These are phyloP conservation scores for Keiferia lycopersicella DNA, from an alignment of 2,888 invertebrate species.

Conservation along the genomic window DNA sequence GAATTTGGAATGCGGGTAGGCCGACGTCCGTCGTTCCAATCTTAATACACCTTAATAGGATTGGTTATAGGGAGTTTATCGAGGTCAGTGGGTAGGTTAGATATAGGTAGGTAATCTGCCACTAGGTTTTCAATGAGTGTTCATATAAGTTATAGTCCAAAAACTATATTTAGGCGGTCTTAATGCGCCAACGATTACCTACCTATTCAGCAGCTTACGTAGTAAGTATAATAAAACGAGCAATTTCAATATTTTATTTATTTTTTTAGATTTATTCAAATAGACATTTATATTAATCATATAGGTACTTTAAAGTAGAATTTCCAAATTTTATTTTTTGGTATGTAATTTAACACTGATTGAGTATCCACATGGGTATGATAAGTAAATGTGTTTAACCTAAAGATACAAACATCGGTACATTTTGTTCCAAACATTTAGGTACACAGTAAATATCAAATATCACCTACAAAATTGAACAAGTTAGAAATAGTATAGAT, in stretches of 20 bases:
- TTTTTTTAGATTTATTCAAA: slow-evolving; percentile 78
- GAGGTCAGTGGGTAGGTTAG: too few relatives aligned
- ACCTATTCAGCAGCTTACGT: too few relatives aligned
- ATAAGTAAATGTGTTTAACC: slow-evolving; percentile 62
- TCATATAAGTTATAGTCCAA: too few relatives aligned
- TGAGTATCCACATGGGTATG: slow-evolving; percentile 67
- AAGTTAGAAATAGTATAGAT: slow-evolving; percentile 79
- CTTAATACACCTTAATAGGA: too few relatives aligned
- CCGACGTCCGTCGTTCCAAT: too few relatives aligned
- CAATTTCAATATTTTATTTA: slow-evolving; percentile 59
- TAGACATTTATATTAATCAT: slow-evolving; percentile 78
- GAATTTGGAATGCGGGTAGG: too few relatives aligned
- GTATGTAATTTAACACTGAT: slow-evolving; percentile 77
- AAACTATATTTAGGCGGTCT: too few relatives aligned
- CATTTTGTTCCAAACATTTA: slow-evolving; percentile 74
- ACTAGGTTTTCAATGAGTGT: too few relatives aligned
- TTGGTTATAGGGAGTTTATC: too few relatives aligned
- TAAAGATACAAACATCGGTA: slow-evolving; percentile 71
- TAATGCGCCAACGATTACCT: too few relatives aligned
- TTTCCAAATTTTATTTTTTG: slow-evolving; percentile 76
- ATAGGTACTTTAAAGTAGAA: slow-evolving; percentile 69
- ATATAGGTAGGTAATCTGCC: too few relatives aligned
- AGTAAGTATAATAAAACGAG: slow-evolving; percentile 69
- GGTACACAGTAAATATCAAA: slow-evolving; percentile 77
- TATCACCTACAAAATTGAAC: slow-evolving; percentile 80